A percentile compares a stretch with the other conserved stretches of the same genome.
Conservation (phyloP, 1,140 invertebrate genomes). For the Coenobita brevimanus region DNA sequence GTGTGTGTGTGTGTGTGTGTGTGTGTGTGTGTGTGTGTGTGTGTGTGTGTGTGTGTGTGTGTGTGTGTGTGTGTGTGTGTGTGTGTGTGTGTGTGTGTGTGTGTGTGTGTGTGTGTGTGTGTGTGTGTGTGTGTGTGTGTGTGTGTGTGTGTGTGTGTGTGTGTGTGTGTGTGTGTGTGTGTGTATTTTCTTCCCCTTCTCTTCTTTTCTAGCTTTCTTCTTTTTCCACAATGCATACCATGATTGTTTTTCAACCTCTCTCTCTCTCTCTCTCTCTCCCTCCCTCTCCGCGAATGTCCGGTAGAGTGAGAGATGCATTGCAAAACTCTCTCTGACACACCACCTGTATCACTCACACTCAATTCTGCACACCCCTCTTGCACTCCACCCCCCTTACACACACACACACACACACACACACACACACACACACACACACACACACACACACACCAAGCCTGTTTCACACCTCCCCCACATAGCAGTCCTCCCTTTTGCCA, state of each 20-base stretch:
- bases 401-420: background rate
- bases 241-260: no score
- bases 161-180: background rate
- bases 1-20: background rate
- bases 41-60: background rate
- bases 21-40: background rate
- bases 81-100: slow-evolving; percentile 11
- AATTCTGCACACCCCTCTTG: background rate
- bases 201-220: no score
- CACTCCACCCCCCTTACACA: no score
- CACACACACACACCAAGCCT: no score
- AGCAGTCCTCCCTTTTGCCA: background rate
- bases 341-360: background rate
- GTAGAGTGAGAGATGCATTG: background rate
- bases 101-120: background rate
- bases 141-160: background rate
- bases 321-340: background rate
- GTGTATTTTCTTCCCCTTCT: no score
- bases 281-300: no score
- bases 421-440: slow-evolving; percentile 17
- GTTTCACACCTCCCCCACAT: background rate
- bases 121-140: no score
- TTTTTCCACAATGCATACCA: background rate
- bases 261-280: no score
- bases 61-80: background rate